Base-by-base conservation (phyloP, 2,113 vertebrate species). In the Eulemur rufifrons region DNA sequence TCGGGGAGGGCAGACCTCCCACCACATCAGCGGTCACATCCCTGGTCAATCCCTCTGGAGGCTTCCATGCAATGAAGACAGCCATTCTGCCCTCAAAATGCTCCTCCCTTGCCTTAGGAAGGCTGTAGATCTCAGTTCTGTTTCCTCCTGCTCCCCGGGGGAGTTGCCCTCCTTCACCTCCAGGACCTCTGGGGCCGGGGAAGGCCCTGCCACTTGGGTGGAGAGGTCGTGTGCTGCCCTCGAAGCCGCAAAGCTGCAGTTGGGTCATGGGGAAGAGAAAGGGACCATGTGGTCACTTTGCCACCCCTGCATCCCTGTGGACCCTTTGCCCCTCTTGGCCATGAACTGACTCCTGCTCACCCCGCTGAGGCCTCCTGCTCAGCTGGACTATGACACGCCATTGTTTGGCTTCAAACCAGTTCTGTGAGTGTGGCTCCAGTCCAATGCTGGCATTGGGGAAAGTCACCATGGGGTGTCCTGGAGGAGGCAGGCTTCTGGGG, bases 321-420 rank as follows among this genome's bases (percentile, higher is more conserved):
- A 20, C 8, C 74, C 64, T 84, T 69, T 47, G 21, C 2, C 84
- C 86, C 52, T 52, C n/a, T 45, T 32, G 76, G 61, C 80, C 80
- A 69, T 50, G 47, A 52, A 29, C 80, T 37, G 13, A 42, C 78
- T 23, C 17, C 50, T 6, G 29, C 29, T 84, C 47, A 39, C 32
- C 23, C 52, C 7, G 14, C n/a, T 20, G 59, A 25, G 15, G 54
- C 76, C 81, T 81, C 85, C 32, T n/a, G 90, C 59, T 88, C 52
- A 66, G 80, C 29, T 27, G 83, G 61, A 56, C 76, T 80, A 20
- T 0, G 10, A 59, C 1, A 1, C 0, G 4, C 17, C 59, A 90
- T 39, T 73, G 63, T 95, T 64, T 87, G 80, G 73, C 85, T 95
- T 95, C 89, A 95, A 85, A 93, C 87, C 18, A 29, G 87, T 87